phyloP scores from a whole-genome alignment of 2,113 vertebrate genomes.

The Thomomys bottae region DNA sequence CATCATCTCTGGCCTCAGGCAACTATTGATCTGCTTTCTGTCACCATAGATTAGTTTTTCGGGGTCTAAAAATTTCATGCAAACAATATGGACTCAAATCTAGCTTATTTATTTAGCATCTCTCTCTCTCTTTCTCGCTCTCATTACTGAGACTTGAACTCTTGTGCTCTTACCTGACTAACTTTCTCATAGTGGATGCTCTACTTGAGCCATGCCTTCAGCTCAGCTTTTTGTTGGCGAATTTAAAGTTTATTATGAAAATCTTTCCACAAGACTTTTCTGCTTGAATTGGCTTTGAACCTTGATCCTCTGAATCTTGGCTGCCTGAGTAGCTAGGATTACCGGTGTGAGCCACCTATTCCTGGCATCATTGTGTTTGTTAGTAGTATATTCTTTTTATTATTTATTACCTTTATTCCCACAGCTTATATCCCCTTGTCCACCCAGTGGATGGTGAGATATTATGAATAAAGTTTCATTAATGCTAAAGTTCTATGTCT shows the following conservation, averaged over 20 bases:
- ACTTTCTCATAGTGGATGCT: too few species aligned
- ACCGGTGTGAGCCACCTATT: too few species aligned
- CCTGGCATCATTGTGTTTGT: not conserved
- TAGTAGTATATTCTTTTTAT: slow-evolving; percentile 25
- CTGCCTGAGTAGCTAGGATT: too few species aligned
- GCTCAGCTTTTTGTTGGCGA: too few species aligned
- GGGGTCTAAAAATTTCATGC: slow-evolving; percentile 25
- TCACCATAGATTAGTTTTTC: slow-evolving; percentile 21
- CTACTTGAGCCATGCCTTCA: too few species aligned
- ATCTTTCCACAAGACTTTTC: too few species aligned
- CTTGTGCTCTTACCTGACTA: too few species aligned
- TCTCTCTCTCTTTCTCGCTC: too few species aligned
- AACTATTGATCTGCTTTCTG: slow-evolving; percentile 18
- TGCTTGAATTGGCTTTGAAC: too few species aligned
- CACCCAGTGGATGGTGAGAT: not conserved
- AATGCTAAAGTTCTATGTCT: not conserved
- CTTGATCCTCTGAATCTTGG: too few species aligned
- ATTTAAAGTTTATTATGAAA: too few species aligned
- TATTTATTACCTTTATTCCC: not conserved
- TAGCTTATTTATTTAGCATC: not conserved
- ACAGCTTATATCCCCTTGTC: not conserved
- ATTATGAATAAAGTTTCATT: not conserved
- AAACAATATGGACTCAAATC: not conserved
- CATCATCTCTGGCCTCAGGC: not conserved
- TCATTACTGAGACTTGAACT: too few species aligned